These are phyloP conservation scores for Gonocerus acuteangulatus DNA, from an alignment of 2,888 invertebrate species.

Conservation along the genomic window DNA sequence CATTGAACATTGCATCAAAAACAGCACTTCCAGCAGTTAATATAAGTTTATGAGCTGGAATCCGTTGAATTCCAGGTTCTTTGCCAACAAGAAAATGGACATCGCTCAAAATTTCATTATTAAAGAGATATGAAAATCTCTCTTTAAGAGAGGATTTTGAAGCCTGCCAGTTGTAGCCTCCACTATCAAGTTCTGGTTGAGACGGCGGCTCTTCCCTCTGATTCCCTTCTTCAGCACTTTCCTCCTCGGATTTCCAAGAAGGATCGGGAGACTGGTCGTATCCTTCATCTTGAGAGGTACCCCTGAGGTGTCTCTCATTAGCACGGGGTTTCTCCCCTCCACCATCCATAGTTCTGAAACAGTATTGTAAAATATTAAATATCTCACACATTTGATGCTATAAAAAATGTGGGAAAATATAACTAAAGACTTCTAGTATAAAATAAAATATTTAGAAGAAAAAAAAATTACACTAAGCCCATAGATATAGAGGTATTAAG, in stretches of 20 bases:
- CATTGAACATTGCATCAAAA: slow-evolving; percentile 81
- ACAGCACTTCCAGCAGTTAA: slow-evolving; percentile 75
- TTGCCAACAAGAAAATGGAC: slow-evolving; percentile 73
- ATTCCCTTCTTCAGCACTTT: background rate
- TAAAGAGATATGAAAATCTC: slow-evolving; percentile 60
- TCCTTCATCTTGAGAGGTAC: background rate
- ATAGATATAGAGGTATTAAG: no score
- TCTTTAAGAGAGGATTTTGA: slow-evolving; percentile 53
- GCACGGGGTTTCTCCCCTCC: slow-evolving; percentile 13
- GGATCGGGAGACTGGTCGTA: background rate
- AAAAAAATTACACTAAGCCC: no score
- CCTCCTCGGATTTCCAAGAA: background rate
- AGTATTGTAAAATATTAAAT: no score
- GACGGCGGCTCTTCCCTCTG: no score
- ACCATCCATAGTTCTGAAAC: background rate
- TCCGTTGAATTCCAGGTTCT: slow-evolving; percentile 55
- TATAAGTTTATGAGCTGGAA: slow-evolving; percentile 74
- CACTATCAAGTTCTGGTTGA: background rate
- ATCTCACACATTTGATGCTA: no score
- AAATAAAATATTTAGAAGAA: no score
- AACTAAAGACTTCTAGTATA: no score
- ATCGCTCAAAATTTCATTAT: slow-evolving; percentile 60
- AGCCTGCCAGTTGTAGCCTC: slow-evolving; percentile 57
- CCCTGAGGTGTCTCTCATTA: slow-evolving; percentile 8
- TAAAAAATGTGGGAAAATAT: no score